Conservation (phyloP, 2,888 invertebrate species). For the Eledone cirrhosa region DNA sequence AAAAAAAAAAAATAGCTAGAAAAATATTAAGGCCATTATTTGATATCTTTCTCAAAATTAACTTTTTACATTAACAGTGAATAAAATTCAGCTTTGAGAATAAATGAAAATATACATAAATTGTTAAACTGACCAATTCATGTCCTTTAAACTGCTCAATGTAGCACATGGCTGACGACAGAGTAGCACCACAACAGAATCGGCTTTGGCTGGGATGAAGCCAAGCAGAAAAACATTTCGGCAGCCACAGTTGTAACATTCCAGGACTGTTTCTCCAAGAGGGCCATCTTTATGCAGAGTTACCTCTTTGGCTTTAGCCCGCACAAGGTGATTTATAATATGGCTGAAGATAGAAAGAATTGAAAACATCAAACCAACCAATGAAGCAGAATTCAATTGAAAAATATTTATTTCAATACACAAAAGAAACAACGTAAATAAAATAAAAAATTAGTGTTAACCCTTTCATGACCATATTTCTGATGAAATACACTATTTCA, state of each 20-base stretch:
- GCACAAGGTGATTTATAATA: slow-evolving; percentile 97
- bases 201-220: slow-evolving; percentile 98
- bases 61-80: too few species aligned
- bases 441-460: background rate
- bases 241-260: slow-evolving; percentile 98
- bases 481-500: too few species aligned
- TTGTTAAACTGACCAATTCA: slow-evolving; percentile 81
- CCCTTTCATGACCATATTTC: background rate
- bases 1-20: too few species aligned
- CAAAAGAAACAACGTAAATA: background rate
- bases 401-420: too few species aligned
- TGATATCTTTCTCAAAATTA: too few species aligned
- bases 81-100: background rate
- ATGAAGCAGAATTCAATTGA: too few species aligned
- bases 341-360: slow-evolving; percentile 78
- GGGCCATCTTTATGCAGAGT: slow-evolving; percentile 97
- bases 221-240: slow-evolving; percentile 98
- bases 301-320: slow-evolving; percentile 99
- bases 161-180: slow-evolving; percentile 99
- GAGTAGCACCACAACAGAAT: slow-evolving; percentile 94
- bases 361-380: too few species aligned
- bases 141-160: slow-evolving; percentile 95
- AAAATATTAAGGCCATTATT: too few species aligned
- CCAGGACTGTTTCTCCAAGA: slow-evolving; percentile 94
- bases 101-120: background rate